Base-by-base conservation (phyloP, 2,113 vertebrate genomes). In the Furnarius figulus region DNA sequence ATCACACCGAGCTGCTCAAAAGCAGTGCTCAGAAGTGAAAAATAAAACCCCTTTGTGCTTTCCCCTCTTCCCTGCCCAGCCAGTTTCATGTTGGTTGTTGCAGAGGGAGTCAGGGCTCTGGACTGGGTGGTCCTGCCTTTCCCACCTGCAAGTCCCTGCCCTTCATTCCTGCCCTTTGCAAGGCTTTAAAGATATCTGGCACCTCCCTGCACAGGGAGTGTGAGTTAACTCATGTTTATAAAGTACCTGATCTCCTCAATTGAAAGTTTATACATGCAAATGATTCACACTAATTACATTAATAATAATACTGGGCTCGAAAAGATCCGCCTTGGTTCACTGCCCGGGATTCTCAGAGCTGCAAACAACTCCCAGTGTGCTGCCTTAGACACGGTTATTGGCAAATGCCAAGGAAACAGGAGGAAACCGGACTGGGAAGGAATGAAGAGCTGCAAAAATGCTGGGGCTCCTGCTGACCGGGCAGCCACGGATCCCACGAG, bases 251-350 rank as follows among this genome's bases (percentile, higher is more conserved):
- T 88, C 85, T 67, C 92, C 88, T 82, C 92, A 33, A 89, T 7
- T 55, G 83, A 46, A 95, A 96, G 86, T 96, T 95, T 96, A 76
- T 81, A 92, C 88, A 89, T 85, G 80, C 92, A 94, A 96, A 96
- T 76, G 85, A 93, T 75, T 92, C 83, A 35, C 62, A 27, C 90
- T 95, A 96, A 96, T 96, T 92, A 86, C 83, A 95, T 95, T 87
- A 95, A 95, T 94, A 95, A 93, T 89, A 92, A 96, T 92, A 44
- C 73, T 14, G 16, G 90, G 66, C 93, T 96, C 61, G 3, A 50
- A 86, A 90, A 80, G 83, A 89, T 94, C 88, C 3, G 14, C 83
- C 83, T 94, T 95, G 95, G 93, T 95, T 92, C 90, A 47, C 4
- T 82, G 93, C 96, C 90, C 66, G 5, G 83, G 86, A 95, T 81